These are phyloP conservation scores for Xenopus borealis DNA, from an alignment of 2,113 vertebrate species.

Conservation along the genomic window DNA sequence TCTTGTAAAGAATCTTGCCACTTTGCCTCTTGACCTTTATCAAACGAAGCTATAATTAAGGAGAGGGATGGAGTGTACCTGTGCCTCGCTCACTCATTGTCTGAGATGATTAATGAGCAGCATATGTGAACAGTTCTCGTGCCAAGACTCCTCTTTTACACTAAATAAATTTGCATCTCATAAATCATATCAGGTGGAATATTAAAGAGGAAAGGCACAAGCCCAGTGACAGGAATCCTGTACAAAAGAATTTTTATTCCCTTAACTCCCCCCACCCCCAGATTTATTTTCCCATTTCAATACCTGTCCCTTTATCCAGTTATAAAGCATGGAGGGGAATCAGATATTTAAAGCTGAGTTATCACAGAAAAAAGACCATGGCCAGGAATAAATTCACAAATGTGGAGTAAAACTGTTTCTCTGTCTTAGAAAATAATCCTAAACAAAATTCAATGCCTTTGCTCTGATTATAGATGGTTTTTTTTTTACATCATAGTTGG, in stretches of 20 bases:
- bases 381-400: too few species aligned
- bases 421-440: too few species aligned
- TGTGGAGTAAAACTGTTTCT: too few species aligned
- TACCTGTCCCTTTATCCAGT: too few species aligned
- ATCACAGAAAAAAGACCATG: too few species aligned
- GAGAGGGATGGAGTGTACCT: constrained; percentile 30
- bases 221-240: constrained; percentile 24
- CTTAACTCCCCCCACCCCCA: neutral
- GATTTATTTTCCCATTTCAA: too few species aligned
- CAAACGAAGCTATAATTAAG: constrained; percentile 35
- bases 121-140: constrained; percentile 24
- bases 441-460: too few species aligned
- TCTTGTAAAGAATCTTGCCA: constrained; percentile 11
- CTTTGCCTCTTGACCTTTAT: constrained; percentile 18
- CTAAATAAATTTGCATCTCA: constrained; percentile 45
- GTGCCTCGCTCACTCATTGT: constrained; percentile 38
- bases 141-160: constrained; percentile 42
- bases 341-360: too few species aligned
- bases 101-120: constrained; percentile 42
- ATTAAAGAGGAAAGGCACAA: constrained; percentile 33
- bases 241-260: neutral
- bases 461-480: too few species aligned
- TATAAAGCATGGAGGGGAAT: too few species aligned
- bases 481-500: too few species aligned
- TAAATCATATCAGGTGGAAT: constrained; percentile 42